phyloP scores from a whole-genome alignment of 1,140 invertebrate species.

The Bombyx mori region DNA sequence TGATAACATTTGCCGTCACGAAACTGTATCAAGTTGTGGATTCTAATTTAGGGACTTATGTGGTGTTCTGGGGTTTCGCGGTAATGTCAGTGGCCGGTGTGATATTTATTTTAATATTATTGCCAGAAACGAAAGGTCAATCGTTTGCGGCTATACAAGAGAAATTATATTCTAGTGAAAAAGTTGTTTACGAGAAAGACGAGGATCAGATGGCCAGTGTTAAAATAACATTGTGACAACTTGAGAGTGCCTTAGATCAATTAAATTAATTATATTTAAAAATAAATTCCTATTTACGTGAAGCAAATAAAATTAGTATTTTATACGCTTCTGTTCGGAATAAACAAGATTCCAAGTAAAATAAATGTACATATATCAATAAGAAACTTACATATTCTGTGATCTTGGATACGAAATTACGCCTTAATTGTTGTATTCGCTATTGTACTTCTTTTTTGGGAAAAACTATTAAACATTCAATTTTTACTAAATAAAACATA shows the following conservation, averaged over 20 bases:
- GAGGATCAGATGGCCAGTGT: constrained; percentile 37
- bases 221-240: constrained; percentile 27
- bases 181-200: constrained; percentile 45
- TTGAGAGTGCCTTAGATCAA: not conserved
- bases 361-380: not conserved
- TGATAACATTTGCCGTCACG: constrained; percentile 79
- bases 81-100: constrained; percentile 75
- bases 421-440: too few relatives aligned
- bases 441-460: too few relatives aligned
- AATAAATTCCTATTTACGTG: too few relatives aligned
- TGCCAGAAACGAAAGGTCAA: constrained; percentile 89
- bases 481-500: too few relatives aligned
- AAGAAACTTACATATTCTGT: too few relatives aligned
- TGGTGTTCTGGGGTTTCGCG: constrained; percentile 82
- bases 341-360: too few relatives aligned
- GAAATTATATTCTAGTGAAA: constrained; percentile 49
- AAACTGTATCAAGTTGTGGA: constrained; percentile 79
- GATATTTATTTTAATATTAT: constrained; percentile 74
- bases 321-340: too few relatives aligned
- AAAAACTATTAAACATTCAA: too few relatives aligned
- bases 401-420: too few relatives aligned
- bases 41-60: constrained; percentile 75
- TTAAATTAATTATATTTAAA: not conserved
- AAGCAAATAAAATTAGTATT: too few relatives aligned
- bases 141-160: constrained; percentile 74